phyloP scores from a whole-genome alignment of 2,888 invertebrate genomes.

The Allolobophora icterica region DNA sequence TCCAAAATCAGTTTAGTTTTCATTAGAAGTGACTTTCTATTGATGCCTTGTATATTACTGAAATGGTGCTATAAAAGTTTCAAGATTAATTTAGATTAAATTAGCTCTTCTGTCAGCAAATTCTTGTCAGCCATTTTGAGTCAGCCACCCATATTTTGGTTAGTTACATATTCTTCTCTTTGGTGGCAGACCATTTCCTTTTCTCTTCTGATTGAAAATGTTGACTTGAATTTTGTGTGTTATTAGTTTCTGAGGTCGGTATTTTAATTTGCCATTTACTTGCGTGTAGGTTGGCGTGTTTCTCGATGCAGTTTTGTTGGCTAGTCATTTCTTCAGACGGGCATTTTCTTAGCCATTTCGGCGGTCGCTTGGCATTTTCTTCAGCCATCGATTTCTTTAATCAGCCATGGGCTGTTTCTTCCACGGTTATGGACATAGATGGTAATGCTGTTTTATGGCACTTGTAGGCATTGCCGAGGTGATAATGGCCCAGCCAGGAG shows the following conservation, averaged over 20 bases:
- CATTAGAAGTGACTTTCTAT: neutral
- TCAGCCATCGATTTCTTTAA: conserved; percentile 3
- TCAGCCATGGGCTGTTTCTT: conserved; percentile 17
- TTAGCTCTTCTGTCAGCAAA: neutral
- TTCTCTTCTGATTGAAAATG: neutral
- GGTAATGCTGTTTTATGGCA: conserved; percentile 17
- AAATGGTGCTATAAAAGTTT: neutral
- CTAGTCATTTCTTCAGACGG: neutral
- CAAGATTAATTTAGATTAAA: conserved; percentile 6
- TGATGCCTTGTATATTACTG: neutral
- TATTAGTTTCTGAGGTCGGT: too few species aligned
- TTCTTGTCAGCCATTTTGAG: neutral
- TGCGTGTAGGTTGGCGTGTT: neutral
- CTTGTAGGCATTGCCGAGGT: conserved; percentile 14
- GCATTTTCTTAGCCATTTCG: conserved; percentile 6
- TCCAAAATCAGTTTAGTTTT: neutral
- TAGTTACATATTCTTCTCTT: too few species aligned
- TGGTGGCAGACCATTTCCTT: too few species aligned
- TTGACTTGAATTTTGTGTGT: neutral
- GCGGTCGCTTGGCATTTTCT: neutral
- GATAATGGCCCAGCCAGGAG: conserved; percentile 1
- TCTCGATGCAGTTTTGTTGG: neutral
- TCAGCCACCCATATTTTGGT: neutral
- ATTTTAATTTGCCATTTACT: neutral
- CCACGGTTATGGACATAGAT: conserved; percentile 8